Conservation (phyloP, 2,888 invertebrate species). For the Belgica antarctica region DNA sequence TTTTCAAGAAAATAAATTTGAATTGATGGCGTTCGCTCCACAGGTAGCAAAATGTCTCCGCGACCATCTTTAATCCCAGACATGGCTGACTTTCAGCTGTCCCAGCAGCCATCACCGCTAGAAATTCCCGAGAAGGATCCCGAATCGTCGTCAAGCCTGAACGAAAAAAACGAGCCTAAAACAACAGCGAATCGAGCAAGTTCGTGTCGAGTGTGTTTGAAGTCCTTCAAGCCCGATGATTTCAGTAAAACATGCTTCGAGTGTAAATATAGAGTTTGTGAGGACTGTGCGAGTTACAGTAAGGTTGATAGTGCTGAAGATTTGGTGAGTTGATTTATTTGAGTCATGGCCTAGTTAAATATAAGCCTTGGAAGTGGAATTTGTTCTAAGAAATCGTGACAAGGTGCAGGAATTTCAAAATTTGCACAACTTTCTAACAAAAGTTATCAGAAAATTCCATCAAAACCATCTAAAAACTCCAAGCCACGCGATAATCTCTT, state of each 20-base stretch:
- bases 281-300: constrained; percentile 90
- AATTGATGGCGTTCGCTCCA: background rate
- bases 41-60: constrained; percentile 72
- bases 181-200: constrained; percentile 74
- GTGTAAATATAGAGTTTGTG: constrained; percentile 87
- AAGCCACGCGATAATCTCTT: no score
- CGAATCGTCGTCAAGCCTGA: constrained; percentile 44
- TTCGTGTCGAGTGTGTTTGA: constrained; percentile 79
- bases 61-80: constrained; percentile 61
- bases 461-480: no score
- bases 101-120: constrained; percentile 54
- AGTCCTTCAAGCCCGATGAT: constrained; percentile 85
- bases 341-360: background rate
- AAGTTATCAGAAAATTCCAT: no score
- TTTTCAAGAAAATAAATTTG: background rate
- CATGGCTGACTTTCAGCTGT: constrained; percentile 57
- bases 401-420: no score
- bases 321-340: constrained; percentile 60
- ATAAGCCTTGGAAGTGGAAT: no score
- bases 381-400: no score
- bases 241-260: constrained; percentile 84
- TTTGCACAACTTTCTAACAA: no score
- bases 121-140: constrained; percentile 55
- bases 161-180: constrained; percentile 61
- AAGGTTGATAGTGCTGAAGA: constrained; percentile 80